A percentile compares a stretch with the other conserved stretches of the same genome.
phyloP scores from a whole-genome alignment of 1,140 invertebrate species.

The Panulirus ornatus region DNA sequence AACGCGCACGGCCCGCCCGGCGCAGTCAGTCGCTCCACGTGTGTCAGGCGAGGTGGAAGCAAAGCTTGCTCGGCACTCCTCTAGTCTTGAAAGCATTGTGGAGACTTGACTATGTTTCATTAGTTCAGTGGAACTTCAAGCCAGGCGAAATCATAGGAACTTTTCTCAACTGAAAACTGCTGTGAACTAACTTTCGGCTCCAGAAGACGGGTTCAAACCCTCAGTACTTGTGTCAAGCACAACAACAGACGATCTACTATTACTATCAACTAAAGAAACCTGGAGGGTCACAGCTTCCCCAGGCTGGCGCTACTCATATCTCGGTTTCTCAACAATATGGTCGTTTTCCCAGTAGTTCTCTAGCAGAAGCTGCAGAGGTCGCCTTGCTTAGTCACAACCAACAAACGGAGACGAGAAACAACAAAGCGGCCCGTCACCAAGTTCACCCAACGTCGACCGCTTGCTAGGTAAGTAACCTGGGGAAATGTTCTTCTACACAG shows the following conservation, averaged over 20 bases:
- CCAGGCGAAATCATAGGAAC: neutral
- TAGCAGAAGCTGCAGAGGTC: conserved; percentile 56
- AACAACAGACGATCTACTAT: neutral
- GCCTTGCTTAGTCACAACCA: conserved; percentile 13
- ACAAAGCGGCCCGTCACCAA: neutral
- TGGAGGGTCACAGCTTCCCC: conserved; percentile 58
- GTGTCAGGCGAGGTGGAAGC: conserved; percentile 43
- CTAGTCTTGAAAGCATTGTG: neutral
- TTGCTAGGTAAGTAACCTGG: conserved; percentile 12
- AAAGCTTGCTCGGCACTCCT: neutral
- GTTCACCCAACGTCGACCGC: neutral
- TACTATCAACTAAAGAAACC: conserved; percentile 51
- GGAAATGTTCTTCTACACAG: too few species aligned
- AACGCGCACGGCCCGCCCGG: neutral
- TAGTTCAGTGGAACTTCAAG: neutral
- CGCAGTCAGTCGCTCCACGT: conserved; percentile 53
- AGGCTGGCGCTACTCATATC: conserved; percentile 55
- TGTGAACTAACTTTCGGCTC: neutral
- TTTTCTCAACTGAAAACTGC: neutral
- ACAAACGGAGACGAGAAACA: neutral
- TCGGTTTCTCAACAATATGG: conserved; percentile 65
- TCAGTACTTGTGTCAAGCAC: neutral
- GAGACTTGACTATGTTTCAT: conserved; percentile 8
- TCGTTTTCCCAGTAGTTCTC: conserved; percentile 63
- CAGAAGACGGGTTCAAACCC: neutral